Conservation (phyloP, 92 coral and sea anemone species). For the Phenganax subtilis region DNA sequence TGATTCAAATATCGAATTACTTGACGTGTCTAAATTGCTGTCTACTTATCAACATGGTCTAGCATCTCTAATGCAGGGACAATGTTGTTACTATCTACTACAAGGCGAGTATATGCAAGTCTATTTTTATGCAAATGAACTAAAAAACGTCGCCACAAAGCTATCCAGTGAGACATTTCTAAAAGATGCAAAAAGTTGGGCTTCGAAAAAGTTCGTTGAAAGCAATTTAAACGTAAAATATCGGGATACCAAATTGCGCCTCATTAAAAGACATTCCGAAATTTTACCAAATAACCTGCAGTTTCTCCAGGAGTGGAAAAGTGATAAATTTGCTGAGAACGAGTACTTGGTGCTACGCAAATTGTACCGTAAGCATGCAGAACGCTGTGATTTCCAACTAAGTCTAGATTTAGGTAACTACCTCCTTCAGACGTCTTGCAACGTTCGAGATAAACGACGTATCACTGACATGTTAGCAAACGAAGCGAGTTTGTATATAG, state of each 20-base stretch:
- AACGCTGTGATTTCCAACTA: not conserved
- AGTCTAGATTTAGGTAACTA: not conserved
- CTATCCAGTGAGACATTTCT: not conserved
- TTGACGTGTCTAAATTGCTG: not conserved
- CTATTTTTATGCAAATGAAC: not conserved
- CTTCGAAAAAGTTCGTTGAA: not conserved
- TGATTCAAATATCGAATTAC: not conserved
- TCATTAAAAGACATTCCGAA: not conserved
- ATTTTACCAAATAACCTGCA: not conserved
- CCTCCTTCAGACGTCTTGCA: not conserved
- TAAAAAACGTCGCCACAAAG: not conserved
- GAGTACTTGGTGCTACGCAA: not conserved
- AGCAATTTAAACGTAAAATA: not conserved
- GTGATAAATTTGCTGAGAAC: not conserved
- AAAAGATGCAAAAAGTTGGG: not conserved
- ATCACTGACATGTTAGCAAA: not conserved
- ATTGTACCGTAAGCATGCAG: not conserved
- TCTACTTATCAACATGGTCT: not conserved
- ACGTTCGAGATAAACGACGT: not conserved
- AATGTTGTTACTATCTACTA: conserved; percentile 1
- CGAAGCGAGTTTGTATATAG: not conserved
- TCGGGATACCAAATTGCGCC: not conserved
- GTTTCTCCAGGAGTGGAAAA: not conserved
- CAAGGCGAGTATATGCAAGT: conserved; percentile 10
- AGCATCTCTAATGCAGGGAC: not conserved